Conservation (phyloP, 2,888 invertebrate genomes). For the Epirrita christyi region DNA sequence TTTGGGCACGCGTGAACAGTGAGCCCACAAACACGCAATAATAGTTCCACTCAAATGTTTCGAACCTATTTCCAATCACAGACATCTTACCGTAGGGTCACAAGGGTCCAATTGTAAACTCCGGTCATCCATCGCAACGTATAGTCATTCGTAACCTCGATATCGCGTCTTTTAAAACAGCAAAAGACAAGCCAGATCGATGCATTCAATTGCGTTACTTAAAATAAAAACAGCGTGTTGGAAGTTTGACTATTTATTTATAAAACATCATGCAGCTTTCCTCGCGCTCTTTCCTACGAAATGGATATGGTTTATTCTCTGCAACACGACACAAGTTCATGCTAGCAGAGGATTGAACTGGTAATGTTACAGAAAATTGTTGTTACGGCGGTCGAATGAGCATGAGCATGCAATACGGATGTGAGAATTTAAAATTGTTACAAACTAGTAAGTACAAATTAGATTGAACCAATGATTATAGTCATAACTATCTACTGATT, state of each 20-base stretch:
- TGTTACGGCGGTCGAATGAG: slow-evolving; percentile 52
- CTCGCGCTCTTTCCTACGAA: slow-evolving; percentile 42
- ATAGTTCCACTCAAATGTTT: slow-evolving; percentile 43
- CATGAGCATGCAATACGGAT: slow-evolving; percentile 61
- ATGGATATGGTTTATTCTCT: slow-evolving; percentile 49
- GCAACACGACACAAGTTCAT: slow-evolving; percentile 51
- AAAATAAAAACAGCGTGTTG: slow-evolving; percentile 47
- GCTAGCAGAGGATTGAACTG: slow-evolving; percentile 30
- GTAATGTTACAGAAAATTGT: slow-evolving; percentile 54
- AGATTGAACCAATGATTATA: slow-evolving; percentile 44
- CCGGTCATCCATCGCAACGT: slow-evolving; percentile 18
- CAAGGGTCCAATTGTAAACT: slow-evolving; percentile 13
- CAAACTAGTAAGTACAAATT: slow-evolving; percentile 52
- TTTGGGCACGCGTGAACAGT: slow-evolving; percentile 51
- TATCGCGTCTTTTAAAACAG: slow-evolving; percentile 30
- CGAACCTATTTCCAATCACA: slow-evolving; percentile 12
- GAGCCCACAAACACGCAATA: slow-evolving; percentile 65
- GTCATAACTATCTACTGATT: slow-evolving; percentile 58
- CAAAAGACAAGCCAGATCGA: slow-evolving; percentile 36
- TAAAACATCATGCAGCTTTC: slow-evolving; percentile 51
- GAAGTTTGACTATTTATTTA: slow-evolving; percentile 48
- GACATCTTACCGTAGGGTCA: slow-evolving; percentile 30
- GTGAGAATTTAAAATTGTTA: slow-evolving; percentile 50
- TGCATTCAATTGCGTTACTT: slow-evolving; percentile 44
- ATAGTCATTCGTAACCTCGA: slow-evolving; percentile 12